Conservation (phyloP, 2,113 vertebrate genomes). For the Paradoxurus hermaphroditus region DNA sequence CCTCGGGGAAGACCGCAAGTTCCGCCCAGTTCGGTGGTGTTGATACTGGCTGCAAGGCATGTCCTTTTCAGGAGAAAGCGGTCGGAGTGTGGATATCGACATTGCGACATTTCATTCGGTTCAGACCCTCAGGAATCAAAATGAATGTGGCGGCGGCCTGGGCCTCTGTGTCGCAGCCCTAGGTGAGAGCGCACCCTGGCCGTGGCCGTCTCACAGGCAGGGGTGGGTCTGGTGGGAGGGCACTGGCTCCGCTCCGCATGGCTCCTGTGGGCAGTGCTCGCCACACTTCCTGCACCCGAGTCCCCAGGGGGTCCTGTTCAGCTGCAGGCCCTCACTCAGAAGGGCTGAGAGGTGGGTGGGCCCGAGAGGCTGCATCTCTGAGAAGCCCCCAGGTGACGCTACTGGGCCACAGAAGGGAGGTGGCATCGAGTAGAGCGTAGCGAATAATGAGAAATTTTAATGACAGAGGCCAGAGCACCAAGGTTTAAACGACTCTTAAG, state of each 20-base stretch:
- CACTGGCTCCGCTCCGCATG: neutral
- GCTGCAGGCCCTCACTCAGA: neutral
- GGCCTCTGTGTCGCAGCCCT: fast-evolving
- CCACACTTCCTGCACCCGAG: fast-evolving
- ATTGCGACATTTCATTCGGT: neutral
- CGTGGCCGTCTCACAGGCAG: fast-evolving
- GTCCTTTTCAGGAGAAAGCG: neutral
- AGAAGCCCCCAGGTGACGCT: no score
- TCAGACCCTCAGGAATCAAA: neutral
- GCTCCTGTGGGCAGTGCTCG: neutral
- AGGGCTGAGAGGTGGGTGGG: neutral
- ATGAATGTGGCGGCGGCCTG: fast-evolving
- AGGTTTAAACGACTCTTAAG: no score
- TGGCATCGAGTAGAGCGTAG: fast-evolving
- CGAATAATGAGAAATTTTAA: neutral
- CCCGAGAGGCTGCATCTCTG: neutral
- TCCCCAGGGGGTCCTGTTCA: neutral
- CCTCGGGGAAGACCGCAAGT: no score
- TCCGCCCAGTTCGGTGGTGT: no score
- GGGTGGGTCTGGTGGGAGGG: neutral
- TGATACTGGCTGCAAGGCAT: neutral
- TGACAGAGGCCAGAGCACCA: neutral
- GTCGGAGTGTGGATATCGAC: no score
- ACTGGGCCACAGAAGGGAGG: no score
- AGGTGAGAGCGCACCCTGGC: fast-evolving